phyloP scores from a whole-genome alignment of 2,888 invertebrate genomes.

The Tenthredo distinguenda region DNA sequence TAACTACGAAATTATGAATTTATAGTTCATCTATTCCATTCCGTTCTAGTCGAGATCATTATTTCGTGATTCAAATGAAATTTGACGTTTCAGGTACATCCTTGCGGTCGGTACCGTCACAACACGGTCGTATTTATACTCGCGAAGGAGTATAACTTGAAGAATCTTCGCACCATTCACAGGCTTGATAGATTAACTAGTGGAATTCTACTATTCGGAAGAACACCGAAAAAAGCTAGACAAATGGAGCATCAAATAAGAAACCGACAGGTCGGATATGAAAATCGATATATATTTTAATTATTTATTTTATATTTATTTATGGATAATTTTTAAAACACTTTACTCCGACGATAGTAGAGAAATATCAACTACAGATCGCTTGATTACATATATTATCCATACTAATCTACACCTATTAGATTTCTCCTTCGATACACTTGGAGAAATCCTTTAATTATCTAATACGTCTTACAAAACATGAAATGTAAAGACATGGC shows the following conservation, averaged over 20 bases:
- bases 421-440: constrained; percentile 42
- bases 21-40: background rate
- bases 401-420: background rate
- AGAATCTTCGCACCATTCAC: constrained; percentile 96
- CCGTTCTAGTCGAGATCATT: background rate
- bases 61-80: background rate
- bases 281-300: background rate
- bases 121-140: constrained; percentile 98
- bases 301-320: no score
- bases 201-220: constrained; percentile 94
- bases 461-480: constrained; percentile 7
- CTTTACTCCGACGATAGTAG: background rate
- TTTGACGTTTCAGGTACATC: constrained; percentile 89
- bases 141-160: constrained; percentile 96
- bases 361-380: background rate
- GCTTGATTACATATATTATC: constrained; percentile 21
- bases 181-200: constrained; percentile 98
- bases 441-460: background rate
- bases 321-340: background rate
- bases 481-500: background rate
- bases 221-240: constrained; percentile 95
- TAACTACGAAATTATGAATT: background rate
- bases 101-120: constrained; percentile 98
- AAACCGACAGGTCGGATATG: constrained; percentile 83
- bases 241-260: constrained; percentile 98